Percentiles rank a stretch among this genome's conserved stretches.
Conservation (phyloP, 2,888 invertebrate species). For the Coelopa pilipes region DNA sequence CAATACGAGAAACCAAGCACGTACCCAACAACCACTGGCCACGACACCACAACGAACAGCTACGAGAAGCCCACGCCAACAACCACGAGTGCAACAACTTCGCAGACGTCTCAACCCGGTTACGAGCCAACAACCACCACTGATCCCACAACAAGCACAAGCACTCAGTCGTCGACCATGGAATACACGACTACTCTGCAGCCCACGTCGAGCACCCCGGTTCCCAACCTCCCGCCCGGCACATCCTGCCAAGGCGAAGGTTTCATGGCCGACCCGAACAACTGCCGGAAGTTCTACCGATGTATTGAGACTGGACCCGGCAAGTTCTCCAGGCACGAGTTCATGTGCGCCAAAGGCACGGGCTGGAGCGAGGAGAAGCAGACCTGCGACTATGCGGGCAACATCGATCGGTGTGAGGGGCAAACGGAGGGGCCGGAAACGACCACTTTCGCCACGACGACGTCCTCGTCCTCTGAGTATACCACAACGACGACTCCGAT, state of each 20-base stretch:
- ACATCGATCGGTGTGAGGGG: constrained; percentile 58
- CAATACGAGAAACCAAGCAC: constrained; percentile 36
- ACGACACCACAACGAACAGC: constrained; percentile 19
- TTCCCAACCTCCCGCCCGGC: constrained; percentile 60
- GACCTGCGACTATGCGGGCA: constrained; percentile 71
- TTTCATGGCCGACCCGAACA: constrained; percentile 72
- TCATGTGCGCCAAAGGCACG: constrained; percentile 75
- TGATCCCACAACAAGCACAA: constrained; percentile 23
- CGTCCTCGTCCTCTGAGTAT: constrained; percentile 36
- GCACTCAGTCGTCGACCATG: constrained; percentile 32
- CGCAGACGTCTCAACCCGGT: background rate
- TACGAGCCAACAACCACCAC: constrained; percentile 21
- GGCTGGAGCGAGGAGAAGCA: constrained; percentile 76
- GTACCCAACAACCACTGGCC: constrained; percentile 31
- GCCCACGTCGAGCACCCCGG: too few species aligned
- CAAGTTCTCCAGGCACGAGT: constrained; percentile 67
- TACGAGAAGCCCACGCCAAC: constrained; percentile 24
- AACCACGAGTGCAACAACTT: constrained; percentile 33
- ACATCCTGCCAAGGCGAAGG: constrained; percentile 71
- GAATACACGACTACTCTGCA: too few species aligned
- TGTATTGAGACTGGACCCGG: constrained; percentile 70
- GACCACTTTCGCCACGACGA: constrained; percentile 38
- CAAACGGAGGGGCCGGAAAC: constrained; percentile 44
- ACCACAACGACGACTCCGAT: constrained; percentile 45
- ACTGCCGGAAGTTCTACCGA: constrained; percentile 72